Conservation (phyloP, 2,797 vertebrate species). For the Sparidentex hasta region DNA sequence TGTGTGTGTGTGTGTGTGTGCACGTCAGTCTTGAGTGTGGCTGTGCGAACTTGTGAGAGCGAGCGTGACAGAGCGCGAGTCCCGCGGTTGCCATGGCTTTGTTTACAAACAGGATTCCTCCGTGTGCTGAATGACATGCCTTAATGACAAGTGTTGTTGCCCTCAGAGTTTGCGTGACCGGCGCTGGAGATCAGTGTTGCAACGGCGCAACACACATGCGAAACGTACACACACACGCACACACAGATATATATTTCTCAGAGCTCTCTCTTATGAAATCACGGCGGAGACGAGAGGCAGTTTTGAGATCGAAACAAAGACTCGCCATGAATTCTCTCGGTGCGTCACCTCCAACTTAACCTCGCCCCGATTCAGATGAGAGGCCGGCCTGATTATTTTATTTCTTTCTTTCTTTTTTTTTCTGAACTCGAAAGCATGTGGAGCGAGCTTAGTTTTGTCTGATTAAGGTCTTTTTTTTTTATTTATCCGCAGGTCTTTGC, state of each 20-base stretch:
- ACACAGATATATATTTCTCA: slow-evolving; percentile 52
- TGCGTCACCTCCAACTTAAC: slow-evolving; percentile 68
- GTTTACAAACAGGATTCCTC: slow-evolving; percentile 85
- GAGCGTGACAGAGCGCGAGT: slow-evolving; percentile 64
- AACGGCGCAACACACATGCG: slow-evolving; percentile 36
- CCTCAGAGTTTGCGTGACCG: slow-evolving; percentile 75
- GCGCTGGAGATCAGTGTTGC: slow-evolving; percentile 68
- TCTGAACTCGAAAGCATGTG: not conserved
- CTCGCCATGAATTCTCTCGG: slow-evolving; percentile 50
- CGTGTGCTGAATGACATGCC: slow-evolving; percentile 74
- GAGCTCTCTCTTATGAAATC: slow-evolving; percentile 75
- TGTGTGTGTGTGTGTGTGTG: slow-evolving; percentile 7
- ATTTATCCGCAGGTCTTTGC: not conserved
- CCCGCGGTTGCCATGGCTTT: slow-evolving; percentile 82
- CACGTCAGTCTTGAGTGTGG: slow-evolving; percentile 16
- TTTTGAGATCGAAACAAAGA: slow-evolving; percentile 67
- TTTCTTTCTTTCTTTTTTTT: too few relatives aligned
- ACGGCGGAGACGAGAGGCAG: slow-evolving; percentile 62
- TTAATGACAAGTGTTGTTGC: slow-evolving; percentile 81
- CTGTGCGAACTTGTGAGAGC: slow-evolving; percentile 51
- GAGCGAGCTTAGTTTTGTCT: slow-evolving; percentile 12
- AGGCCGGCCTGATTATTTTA: slow-evolving; percentile 25
- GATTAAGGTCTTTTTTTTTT: not conserved
- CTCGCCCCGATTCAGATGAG: slow-evolving; percentile 45
- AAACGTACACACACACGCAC: slow-evolving; percentile 6